Conservation (phyloP, 1,140 invertebrate species). For the Lordiphosa clarofinis region DNA sequence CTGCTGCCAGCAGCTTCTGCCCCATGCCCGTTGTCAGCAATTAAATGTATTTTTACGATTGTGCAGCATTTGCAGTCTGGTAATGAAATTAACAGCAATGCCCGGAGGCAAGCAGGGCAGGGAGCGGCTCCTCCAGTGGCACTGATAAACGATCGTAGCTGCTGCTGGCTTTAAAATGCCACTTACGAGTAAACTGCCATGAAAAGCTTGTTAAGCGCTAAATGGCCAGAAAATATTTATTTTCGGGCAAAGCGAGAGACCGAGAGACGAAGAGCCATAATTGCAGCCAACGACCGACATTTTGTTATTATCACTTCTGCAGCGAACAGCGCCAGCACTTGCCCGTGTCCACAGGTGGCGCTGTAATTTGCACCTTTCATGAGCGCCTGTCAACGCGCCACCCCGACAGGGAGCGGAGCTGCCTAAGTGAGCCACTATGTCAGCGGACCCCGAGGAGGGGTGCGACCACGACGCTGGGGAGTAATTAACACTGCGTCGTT, state of each 20-base stretch:
- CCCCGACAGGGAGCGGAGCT: constrained; percentile 1
- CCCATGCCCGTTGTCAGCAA: constrained; percentile 40
- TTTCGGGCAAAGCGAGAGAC: constrained; percentile 10
- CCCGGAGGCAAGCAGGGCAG: constrained; percentile 7
- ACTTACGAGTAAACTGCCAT: constrained; percentile 63
- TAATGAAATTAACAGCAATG: constrained; percentile 67
- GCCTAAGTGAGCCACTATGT: constrained; percentile 70
- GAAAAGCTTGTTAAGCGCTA: constrained; percentile 56
- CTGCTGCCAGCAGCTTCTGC: not conserved
- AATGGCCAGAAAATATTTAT: constrained; percentile 53
- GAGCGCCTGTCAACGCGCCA: constrained; percentile 34
- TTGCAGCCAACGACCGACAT: constrained; percentile 30
- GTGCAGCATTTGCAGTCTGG: constrained; percentile 55
- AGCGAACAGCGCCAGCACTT: constrained; percentile 11
- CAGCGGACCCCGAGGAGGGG: constrained; percentile 26
- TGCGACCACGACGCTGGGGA: constrained; percentile 33
- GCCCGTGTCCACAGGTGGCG: constrained; percentile 53
- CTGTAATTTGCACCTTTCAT: constrained; percentile 64
- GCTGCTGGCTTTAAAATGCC: constrained; percentile 57
- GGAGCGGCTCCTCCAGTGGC: constrained; percentile 11
- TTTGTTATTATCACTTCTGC: constrained; percentile 40
- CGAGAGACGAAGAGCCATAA: constrained; percentile 32
- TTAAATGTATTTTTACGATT: constrained; percentile 75
- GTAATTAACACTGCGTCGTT: constrained; percentile 74
- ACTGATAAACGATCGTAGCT: constrained; percentile 55